Base-by-base conservation (phyloP, 2,888 invertebrate genomes). In the Entomobrya proxima region DNA sequence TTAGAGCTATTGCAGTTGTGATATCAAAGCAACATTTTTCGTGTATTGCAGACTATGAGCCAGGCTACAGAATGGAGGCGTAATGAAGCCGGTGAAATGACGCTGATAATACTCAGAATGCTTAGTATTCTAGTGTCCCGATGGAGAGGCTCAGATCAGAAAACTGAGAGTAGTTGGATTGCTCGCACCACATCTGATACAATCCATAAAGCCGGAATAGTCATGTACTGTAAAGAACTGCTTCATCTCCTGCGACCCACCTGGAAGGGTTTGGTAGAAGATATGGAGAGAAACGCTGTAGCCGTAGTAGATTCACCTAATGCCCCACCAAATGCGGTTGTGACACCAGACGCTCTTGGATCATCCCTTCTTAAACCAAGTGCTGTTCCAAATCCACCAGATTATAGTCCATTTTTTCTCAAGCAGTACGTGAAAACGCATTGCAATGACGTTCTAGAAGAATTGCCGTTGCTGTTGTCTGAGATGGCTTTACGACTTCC, bases 391-490 rank as follows among this genome's bases (percentile, higher is more conserved):
- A 89, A 89, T 86, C 89, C 94, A 64, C 98, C 98, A 0, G 98
- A 99, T 91, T 97, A 98, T 96, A 96, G 97, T 6, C 98, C 98
- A 11, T 97, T 99, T 92, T 98, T 98, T 93, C 94, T 96, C 77
- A 95, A 96, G 88, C 97, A 97, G 91, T 98, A 98, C 91, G 96
- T 98, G 47, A 98, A 97, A 92, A 95, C 96, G 76, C 97, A 98
- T 92, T 95, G 96, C 0, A 94, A 95, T 74, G 98, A 98, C 91
- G 96, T 98, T 40, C 98, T 99, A 91, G 96, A 98, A 91, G 96
- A 96, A 87, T 98, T 98, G 92, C 96, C 97, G 11, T 96, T 97
- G 89, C 93, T 98, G n/a, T 93, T 99, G 30, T 98, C 98, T 78
- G 98, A 99, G 93, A 97, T 98, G 94, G 96, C 97, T 0, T 93